Evolutionary conservation across 2,797 vertebrate species (phyloP).

Genomic region (Coreius guichenoti): DNA sequence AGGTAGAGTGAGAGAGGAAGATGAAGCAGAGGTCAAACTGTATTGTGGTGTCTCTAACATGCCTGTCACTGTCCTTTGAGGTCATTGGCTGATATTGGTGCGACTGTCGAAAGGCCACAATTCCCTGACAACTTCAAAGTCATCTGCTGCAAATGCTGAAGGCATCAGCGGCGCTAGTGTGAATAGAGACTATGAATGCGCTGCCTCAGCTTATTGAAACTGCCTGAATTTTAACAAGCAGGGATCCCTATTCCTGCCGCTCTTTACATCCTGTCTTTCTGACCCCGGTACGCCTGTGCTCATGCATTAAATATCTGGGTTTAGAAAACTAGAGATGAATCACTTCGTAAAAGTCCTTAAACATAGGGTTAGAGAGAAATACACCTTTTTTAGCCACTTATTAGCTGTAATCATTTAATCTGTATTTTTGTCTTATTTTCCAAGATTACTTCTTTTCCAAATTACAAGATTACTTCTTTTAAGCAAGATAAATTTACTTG

Average conservation of each 20-base stretch:
- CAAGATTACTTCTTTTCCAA: background rate
- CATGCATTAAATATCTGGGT: slow-evolving; percentile 59
- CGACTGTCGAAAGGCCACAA: slow-evolving; percentile 46
- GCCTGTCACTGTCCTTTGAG: slow-evolving; percentile 32
- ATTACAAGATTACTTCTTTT: background rate
- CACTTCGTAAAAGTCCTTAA: slow-evolving; percentile 9
- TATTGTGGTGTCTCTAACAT: slow-evolving; percentile 39
- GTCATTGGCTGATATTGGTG: slow-evolving; percentile 46
- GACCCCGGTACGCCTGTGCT: slow-evolving; percentile 35
- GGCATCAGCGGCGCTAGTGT: slow-evolving; percentile 27
- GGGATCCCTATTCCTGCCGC: slow-evolving; percentile 32
- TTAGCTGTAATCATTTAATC: background rate
- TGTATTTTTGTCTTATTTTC: background rate
- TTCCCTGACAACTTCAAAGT: slow-evolving; percentile 47
- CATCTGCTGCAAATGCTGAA: slow-evolving; percentile 34
- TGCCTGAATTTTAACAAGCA: slow-evolving; percentile 50
- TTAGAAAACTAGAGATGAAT: slow-evolving; percentile 42
- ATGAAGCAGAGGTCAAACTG: slow-evolving; percentile 38
- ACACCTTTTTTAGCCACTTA: background rate
- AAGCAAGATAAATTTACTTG: background rate
- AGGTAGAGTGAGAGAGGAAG: slow-evolving; percentile 46
- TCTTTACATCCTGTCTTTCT: slow-evolving; percentile 53
- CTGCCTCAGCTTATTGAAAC: slow-evolving; percentile 38
- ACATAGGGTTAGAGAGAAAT: background rate
- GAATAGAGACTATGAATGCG: slow-evolving; percentile 38